phyloP scores from a whole-genome alignment of 2,797 vertebrate genomes.

The Gastrophryne carolinensis region DNA sequence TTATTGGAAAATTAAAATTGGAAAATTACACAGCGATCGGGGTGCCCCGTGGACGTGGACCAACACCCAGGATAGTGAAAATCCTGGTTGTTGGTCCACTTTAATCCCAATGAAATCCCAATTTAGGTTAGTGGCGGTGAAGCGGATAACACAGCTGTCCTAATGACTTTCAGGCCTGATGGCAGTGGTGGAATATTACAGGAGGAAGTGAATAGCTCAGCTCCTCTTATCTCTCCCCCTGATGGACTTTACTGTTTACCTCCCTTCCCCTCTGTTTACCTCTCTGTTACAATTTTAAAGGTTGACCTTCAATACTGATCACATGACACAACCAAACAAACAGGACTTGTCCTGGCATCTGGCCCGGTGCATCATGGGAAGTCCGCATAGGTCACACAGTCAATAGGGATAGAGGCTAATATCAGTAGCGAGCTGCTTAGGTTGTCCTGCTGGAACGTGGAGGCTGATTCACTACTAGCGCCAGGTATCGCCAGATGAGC shows the following conservation, averaged over 20 bases:
- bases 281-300: constrained; percentile 7
- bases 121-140: background rate
- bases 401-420: no score
- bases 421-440: no score
- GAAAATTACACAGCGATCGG: no score
- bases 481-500: no score
- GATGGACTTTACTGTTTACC: constrained; percentile 49
- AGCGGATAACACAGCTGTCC: background rate
- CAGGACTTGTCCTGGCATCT: background rate
- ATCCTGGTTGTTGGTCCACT: no score
- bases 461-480: no score
- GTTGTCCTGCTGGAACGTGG: no score
- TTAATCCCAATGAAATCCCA: no score
- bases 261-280: constrained; percentile 35
- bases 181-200: background rate
- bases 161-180: constrained; percentile 4
- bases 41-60: no score
- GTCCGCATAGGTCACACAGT: no score
- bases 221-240: constrained; percentile 15
- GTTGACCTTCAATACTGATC: constrained; percentile 39
- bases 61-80: no score
- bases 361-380: background rate
- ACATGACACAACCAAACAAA: constrained; percentile 21
- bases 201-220: constrained; percentile 15
- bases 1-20: no score